Conservation (phyloP, 2,113 vertebrate species). For the Muntiacus muntjak region DNA sequence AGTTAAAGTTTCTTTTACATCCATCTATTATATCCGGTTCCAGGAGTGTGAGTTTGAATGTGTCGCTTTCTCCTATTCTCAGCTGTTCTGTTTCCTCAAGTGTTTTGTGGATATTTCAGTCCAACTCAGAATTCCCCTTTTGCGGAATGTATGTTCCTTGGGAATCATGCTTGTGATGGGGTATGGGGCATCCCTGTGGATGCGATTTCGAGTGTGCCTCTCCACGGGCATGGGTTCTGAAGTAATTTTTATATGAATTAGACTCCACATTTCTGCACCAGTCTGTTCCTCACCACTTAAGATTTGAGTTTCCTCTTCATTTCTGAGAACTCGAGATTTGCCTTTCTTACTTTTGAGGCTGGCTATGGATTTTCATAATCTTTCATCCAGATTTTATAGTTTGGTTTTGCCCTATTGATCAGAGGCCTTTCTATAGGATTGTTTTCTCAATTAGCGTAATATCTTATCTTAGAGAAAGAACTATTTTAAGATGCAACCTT, state of each 20-base stretch:
- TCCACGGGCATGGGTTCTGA: fast-evolving
- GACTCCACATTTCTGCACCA: fast-evolving
- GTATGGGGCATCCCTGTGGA: fast-evolving
- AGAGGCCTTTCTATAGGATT: neutral
- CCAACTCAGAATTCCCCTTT: neutral
- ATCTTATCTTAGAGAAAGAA: neutral
- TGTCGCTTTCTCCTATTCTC: neutral
- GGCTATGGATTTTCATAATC: neutral
- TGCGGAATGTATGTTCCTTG: fast-evolving
- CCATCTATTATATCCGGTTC: neutral
- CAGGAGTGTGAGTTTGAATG: neutral
- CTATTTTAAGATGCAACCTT: neutral
- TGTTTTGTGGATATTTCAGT: neutral
- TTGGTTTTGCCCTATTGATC: neutral
- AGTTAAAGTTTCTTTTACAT: neutral
- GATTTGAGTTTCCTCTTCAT: neutral
- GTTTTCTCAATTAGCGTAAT: neutral
- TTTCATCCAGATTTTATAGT: neutral
- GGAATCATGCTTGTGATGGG: fast-evolving
- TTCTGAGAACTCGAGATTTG: neutral
- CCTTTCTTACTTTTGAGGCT: neutral
- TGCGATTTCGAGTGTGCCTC: neutral
- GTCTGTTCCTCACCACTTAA: fast-evolving
- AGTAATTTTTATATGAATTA: too few species aligned
- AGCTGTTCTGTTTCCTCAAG: neutral